Conservation (phyloP, 2,113 vertebrate species). For the Chaetops frenatus region DNA sequence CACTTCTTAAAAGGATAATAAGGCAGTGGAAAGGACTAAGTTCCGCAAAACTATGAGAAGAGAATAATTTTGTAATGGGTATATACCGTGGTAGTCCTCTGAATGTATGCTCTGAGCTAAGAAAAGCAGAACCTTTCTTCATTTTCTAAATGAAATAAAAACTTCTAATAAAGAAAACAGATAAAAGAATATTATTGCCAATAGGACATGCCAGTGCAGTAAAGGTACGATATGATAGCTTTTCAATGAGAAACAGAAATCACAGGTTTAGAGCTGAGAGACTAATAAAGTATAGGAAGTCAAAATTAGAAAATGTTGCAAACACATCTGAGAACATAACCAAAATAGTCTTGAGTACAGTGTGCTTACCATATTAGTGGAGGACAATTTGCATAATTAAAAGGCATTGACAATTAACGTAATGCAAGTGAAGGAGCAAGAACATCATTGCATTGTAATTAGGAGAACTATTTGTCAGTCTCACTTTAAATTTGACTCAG, state of each 20-base stretch:
- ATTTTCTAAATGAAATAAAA: not conserved
- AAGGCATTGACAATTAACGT: not conserved
- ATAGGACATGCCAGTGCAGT: not conserved
- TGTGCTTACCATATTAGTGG: not conserved
- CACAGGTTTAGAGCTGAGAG: not conserved
- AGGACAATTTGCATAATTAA: conserved; percentile 19
- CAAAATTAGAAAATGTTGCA: not conserved
- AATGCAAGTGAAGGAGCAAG: not conserved
- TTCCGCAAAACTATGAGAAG: not conserved
- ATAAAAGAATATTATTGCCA: not conserved
- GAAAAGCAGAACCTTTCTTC: not conserved
- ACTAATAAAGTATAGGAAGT: not conserved
- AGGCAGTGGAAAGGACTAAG: not conserved
- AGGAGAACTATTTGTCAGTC: not conserved
- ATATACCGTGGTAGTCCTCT: not conserved
- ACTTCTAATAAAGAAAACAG: not conserved
- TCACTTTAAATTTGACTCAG: not conserved
- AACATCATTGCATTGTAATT: not conserved
- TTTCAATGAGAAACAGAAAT: not conserved
- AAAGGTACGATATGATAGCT: not conserved
- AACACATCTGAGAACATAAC: not conserved
- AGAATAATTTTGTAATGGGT: not conserved
- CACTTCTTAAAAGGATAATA: not conserved
- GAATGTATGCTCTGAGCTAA: not conserved
- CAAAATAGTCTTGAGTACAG: not conserved